Evolutionary conservation across 2,888 invertebrate genomes (phyloP), one percentile per base, ranked within the genome.

Genomic region (Trisateles emortualis): DNA sequence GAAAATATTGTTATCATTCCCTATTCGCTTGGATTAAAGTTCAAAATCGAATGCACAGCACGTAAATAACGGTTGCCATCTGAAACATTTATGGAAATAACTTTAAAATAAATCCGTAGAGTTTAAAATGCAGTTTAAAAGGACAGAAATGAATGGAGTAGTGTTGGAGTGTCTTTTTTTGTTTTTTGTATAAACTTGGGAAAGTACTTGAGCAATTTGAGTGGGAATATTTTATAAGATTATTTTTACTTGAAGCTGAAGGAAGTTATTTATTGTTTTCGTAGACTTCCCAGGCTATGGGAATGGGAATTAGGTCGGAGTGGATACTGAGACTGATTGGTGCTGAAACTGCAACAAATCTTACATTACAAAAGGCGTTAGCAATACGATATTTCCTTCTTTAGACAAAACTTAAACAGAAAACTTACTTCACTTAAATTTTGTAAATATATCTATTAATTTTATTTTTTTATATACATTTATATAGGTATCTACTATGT

Each of bases 61-160:
- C 29, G 47, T 29, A 46, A 47, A 29, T 13, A 52, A 50, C 46
- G 46, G 45, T 59, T 60, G 59, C 54, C 59, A 38, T 45, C 53
- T 45, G 29, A 44, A 76, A 74, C 81, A 79, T 86, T 86, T 86
- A 87, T 84, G 85, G 81, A 84, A 84, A 84, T 87, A 86, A 83
- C 82, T 87, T 87, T 81, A 78, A 84, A 88, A 87, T 87, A 88
- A 88, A 87, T 86, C 83, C 58, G 65, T 49, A 47, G 76, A 82
- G 82, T 86, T 87, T 86, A 79, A 86, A 87, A 87, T 84, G 85
- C 84, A 84, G 81, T 84, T 71, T 68, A 52, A 71, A 61, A 43
- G 75, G 68, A 80, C 76, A 74, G 56, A 38, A 62, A 66, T 2
- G 59, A 63, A 59, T 59, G 51, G 53, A 54, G 60, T 74, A 61